Evolutionary conservation across 2,888 invertebrate genomes (phyloP).

Genomic region (Acrobasis repandana): DNA sequence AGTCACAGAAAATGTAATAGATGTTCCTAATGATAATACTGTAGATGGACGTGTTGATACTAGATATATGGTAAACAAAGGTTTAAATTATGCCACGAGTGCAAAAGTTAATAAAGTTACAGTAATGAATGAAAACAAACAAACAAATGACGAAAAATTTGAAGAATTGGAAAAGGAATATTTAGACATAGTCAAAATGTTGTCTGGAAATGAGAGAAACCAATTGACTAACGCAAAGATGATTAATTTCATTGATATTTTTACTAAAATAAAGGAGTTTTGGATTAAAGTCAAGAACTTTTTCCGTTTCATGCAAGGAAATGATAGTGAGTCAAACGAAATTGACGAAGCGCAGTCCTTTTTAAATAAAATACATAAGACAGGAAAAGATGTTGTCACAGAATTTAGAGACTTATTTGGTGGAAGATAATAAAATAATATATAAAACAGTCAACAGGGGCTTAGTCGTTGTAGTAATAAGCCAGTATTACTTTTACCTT

Average conservation of each 20-base stretch:
- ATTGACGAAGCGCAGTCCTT: not conserved
- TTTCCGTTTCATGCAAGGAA: not conserved
- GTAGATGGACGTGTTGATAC: slow-evolving; percentile 43
- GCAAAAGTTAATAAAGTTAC: slow-evolving; percentile 21
- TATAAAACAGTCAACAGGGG: no score
- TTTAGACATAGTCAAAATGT: not conserved
- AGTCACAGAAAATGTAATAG: slow-evolving; percentile 60
- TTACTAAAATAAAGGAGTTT: not conserved
- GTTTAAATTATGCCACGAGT: slow-evolving; percentile 44
- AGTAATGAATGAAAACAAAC: not conserved
- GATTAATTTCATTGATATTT: not conserved
- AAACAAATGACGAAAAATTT: not conserved
- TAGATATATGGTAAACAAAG: slow-evolving; percentile 43
- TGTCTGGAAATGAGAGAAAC: not conserved
- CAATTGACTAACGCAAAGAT: not conserved
- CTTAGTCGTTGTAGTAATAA: not conserved
- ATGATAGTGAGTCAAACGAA: not conserved
- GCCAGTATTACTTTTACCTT: not conserved
- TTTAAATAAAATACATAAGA: not conserved
- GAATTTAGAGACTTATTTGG: not conserved
- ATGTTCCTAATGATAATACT: slow-evolving; percentile 54
- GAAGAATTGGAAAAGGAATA: not conserved
- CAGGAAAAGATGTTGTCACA: not conserved
- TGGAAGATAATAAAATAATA: not conserved
- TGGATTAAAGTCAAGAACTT: not conserved